Base-by-base conservation (phyloP, 2,113 vertebrate genomes). In the Sphyrna mokarran region DNA sequence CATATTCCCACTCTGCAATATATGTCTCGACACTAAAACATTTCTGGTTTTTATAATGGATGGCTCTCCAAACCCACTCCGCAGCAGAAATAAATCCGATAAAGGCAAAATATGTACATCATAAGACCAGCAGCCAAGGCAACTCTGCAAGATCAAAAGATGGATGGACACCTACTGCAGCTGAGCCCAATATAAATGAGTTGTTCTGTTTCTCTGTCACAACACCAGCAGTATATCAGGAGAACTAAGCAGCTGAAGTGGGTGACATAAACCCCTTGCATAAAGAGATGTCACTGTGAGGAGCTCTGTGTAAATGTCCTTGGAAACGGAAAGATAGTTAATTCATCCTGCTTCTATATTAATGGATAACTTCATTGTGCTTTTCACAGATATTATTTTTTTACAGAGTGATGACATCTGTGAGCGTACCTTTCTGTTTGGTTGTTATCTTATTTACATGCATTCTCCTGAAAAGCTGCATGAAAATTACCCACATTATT, bases 111-210 rank as follows among this genome's bases (percentile, higher is more conserved):
- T 95, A 72, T 95, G 72, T 70, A 43, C 76, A 95, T 76, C 40
- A 76, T 72, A 95, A 95, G 68, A 95, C 68, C 40, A 95, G 94
- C 43, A 72, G 22, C 23, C 94, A 95, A 95, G 68, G 76, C 43
- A 95, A 70, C 94, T 54, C 40, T 54, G n/a, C 48, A 95, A n/a
- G 69, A 33, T 76, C 43, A 33, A 9, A 48, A 95, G 94, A 95
- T 95, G 94, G 40, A 95, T 95, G 40, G 94, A 72, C 40, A 16
- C 37, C 93, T 94, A 26, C 40, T 95, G 94, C 4, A 33, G 54
- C 33, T 54, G 16, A 90, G 54, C 11, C 37, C 40, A 48, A 54
- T 48, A 95, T 95, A 95, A 72, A 95, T 29, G 68, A 76, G 40
- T 22, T 95, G 68, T 54, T 95, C 68, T 72, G 7, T 76, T 95